phyloP scores from a whole-genome alignment of 2,888 invertebrate species.

The Rapana venosa region DNA sequence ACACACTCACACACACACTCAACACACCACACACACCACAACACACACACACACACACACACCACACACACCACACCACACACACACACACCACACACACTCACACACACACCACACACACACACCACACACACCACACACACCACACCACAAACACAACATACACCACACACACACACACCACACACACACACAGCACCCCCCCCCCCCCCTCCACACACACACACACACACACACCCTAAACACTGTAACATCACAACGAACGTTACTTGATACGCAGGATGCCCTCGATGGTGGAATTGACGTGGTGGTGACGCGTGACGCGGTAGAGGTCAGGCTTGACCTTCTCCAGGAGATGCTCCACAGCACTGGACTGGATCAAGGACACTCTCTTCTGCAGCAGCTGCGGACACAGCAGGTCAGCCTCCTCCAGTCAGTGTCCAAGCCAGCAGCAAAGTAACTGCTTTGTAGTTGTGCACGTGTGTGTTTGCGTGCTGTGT shows the following conservation, averaged over 20 bases:
- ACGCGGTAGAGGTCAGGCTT: constrained; percentile 56
- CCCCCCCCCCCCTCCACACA: not conserved
- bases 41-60: too few relatives aligned
- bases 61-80: too few relatives aligned
- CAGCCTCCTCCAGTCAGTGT: too few relatives aligned
- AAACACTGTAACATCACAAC: not conserved
- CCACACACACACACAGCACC: too few relatives aligned
- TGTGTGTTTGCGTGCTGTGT: constrained; percentile 18
- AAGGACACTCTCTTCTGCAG: constrained; percentile 57
- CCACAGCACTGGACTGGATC: constrained; percentile 61
- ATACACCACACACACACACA: too few relatives aligned
- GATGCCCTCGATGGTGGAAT: constrained; percentile 57
- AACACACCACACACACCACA: too few relatives aligned
- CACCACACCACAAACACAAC: too few relatives aligned
- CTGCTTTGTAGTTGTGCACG: not conserved
- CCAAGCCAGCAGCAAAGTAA: not conserved
- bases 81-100: too few relatives aligned
- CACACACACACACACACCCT: not conserved
- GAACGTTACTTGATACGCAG: constrained; percentile 54
- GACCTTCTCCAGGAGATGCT: constrained; percentile 58
- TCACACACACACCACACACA: too few relatives aligned
- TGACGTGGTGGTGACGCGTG: constrained; percentile 52
- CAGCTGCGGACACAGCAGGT: constrained; percentile 52
- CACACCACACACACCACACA: too few relatives aligned
- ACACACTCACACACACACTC: too few relatives aligned